phyloP scores from a whole-genome alignment of 2,113 vertebrate genomes.

The Copsychus sechellarum region DNA sequence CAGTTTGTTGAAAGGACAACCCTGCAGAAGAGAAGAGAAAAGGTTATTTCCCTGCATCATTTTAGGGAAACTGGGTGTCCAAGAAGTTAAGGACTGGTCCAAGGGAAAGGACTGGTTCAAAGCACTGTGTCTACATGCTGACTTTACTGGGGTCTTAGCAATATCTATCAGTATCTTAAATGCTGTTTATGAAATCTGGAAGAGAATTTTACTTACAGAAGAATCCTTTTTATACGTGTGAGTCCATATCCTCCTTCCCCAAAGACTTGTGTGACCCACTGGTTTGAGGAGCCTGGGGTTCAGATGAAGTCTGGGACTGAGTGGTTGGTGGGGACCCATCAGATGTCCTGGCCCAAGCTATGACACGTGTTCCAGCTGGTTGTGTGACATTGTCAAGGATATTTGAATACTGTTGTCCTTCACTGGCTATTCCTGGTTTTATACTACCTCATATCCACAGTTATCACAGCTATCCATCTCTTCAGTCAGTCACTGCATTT shows the following conservation, averaged over 20 bases:
- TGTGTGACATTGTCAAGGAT: not conserved
- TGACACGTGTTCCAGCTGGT: not conserved
- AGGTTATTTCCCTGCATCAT: not conserved
- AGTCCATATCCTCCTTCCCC: not conserved
- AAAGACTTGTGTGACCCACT: no score
- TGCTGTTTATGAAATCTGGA: not conserved
- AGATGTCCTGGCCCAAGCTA: not conserved
- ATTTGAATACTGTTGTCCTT: not conserved
- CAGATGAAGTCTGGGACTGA: accelerated
- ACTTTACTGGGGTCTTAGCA: not conserved
- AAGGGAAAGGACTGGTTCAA: not conserved
- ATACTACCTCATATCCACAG: not conserved
- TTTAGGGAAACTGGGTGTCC: not conserved
- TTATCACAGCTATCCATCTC: not conserved
- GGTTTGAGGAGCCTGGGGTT: not conserved
- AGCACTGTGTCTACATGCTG: not conserved
- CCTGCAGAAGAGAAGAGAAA: not conserved
- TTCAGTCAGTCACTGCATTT: not conserved
- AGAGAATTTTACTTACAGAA: not conserved
- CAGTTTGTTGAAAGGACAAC: not conserved
- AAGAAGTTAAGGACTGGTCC: not conserved
- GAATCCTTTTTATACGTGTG: not conserved
- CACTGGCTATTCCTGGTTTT: not conserved
- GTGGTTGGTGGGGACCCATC: not conserved
- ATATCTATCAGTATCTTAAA: not conserved